phyloP scores from a whole-genome alignment of 35 echinoderm and acorn worm species.

The Ophioderma brevispina region DNA sequence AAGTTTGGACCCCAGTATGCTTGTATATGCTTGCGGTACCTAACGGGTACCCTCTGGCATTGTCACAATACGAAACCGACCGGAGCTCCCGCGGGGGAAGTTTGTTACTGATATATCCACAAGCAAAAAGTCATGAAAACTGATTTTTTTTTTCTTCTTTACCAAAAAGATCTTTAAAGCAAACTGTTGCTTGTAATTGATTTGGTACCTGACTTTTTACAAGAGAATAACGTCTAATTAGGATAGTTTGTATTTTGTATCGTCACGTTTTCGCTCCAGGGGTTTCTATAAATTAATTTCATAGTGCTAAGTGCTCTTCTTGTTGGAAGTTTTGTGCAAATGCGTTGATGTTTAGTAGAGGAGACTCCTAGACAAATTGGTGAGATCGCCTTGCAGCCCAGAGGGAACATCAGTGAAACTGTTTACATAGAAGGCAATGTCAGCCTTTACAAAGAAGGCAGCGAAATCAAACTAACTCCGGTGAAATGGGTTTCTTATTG shows the following conservation, averaged over 20 bases:
- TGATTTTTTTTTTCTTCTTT: neutral
- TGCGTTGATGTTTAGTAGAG: too few species aligned
- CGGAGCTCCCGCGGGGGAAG: neutral
- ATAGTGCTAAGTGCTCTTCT: neutral
- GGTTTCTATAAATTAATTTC: neutral
- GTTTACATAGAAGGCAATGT: neutral
- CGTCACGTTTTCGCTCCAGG: neutral
- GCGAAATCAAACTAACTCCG: neutral
- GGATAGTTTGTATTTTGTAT: neutral
- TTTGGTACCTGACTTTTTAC: neutral
- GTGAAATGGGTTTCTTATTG: neutral
- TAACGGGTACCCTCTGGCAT: neutral
- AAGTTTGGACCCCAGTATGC: neutral
- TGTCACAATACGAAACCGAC: neutral
- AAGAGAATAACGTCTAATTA: neutral
- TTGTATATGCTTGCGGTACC: neutral
- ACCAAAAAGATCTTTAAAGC: neutral
- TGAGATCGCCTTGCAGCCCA: neutral
- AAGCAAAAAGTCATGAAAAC: neutral
- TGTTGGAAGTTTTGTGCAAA: neutral
- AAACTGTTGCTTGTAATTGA: constrained; percentile 2
- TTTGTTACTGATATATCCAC: constrained; percentile 14
- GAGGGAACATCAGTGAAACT: neutral
- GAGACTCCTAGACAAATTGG: neutral
- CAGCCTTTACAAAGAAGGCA: neutral